These are phyloP conservation scores for Aphodius sticticus DNA, from an alignment of 2,888 invertebrate genomes.

Conservation along the genomic window DNA sequence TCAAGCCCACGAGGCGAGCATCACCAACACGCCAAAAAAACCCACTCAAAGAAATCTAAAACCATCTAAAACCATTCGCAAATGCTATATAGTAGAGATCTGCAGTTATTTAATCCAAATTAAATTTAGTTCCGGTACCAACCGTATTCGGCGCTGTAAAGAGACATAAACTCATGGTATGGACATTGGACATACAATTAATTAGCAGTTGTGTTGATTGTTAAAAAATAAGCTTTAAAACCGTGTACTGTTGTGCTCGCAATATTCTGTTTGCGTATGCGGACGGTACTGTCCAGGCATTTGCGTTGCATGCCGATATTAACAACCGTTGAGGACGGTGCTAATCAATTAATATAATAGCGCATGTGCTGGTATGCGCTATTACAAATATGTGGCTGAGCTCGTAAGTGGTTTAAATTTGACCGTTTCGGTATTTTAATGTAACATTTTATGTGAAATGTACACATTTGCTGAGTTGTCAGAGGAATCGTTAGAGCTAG, in stretches of 20 bases:
- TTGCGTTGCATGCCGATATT: background rate
- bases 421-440: too few relatives aligned
- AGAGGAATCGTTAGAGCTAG: too few relatives aligned
- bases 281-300: background rate
- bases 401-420: too few relatives aligned
- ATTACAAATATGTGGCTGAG: background rate
- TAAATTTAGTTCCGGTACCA: background rate
- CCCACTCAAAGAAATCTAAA: background rate
- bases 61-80: background rate
- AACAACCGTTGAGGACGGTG: background rate
- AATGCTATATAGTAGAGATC: background rate
- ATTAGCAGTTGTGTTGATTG: background rate
- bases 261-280: too few relatives aligned
- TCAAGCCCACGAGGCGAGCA: background rate
- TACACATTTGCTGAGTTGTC: too few relatives aligned
- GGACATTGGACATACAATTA: conserved; percentile 4
- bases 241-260: background rate
- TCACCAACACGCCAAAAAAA: background rate
- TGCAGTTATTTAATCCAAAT: background rate
- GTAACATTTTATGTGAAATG: too few relatives aligned
- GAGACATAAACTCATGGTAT: background rate
- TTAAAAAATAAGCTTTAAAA: background rate
- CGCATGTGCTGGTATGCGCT: background rate
- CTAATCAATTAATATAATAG: background rate
- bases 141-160: background rate